Evolutionary conservation across 2,113 vertebrate species (phyloP).

Genomic region (Engystomops pustulosus): DNA sequence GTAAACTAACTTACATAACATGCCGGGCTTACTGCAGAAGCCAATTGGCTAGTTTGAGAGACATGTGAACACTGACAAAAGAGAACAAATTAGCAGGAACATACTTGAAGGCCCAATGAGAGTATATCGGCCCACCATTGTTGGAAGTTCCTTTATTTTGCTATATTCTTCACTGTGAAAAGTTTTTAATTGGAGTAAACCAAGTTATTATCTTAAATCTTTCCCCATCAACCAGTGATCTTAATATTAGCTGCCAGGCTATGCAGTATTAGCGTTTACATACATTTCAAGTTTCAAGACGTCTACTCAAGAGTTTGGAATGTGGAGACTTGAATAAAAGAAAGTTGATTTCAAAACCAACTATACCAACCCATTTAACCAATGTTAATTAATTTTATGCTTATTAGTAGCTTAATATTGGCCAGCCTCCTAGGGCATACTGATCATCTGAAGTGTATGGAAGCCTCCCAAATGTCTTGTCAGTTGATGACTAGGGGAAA

Average conservation of each 20-base stretch:
- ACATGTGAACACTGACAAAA: background rate
- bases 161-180: constrained; percentile 46
- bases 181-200: background rate
- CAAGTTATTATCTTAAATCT: background rate
- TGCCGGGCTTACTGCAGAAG: background rate
- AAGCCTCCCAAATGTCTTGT: no score
- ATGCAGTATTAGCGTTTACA: constrained; percentile 37
- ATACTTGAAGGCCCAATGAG: background rate
- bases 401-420: background rate
- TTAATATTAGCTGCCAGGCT: background rate
- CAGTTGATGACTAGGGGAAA: background rate
- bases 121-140: background rate
- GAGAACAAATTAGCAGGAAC: background rate
- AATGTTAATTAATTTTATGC: background rate
- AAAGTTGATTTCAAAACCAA: background rate
- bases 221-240: background rate
- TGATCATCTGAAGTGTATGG: no score
- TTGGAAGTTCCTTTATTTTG: background rate
- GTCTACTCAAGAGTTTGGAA: background rate
- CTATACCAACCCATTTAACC: background rate
- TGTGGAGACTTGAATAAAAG: background rate
- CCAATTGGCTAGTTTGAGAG: background rate
- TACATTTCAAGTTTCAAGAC: constrained; percentile 3
- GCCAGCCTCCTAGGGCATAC: no score
- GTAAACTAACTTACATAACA: background rate